Evolutionary conservation across 2,888 invertebrate genomes (phyloP), one percentile per base, ranked within the genome.

Genomic region (Cecidostiba fungosa): DNA sequence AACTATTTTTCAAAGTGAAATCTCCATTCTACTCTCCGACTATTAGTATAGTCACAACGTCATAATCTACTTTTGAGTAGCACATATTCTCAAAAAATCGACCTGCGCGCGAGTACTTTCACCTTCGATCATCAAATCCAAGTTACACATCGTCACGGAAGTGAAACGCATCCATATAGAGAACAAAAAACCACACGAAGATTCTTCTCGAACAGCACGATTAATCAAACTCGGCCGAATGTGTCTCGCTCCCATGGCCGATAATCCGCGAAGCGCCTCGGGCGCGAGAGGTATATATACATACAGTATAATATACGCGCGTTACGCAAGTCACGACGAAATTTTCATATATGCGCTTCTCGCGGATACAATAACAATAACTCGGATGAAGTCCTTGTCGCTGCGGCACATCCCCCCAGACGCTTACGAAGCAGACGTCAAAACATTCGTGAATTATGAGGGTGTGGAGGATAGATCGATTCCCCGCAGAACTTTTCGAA

Each of bases 381-480:
- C 59, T 14, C 59, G 39, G 66, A 76, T 50, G 47, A 78, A 84
- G 77, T 69, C 36, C 43, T 69, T n/a, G 81, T 19, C 62, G 59
- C 84, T 36, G 29, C 54, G n/a, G n/a, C 54, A n/a, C n/a, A 43
- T 36, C 79, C 79, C 76, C 74, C 26, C 89, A 89, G 88, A 90
- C 89, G 90, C 90, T 90, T 90, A 90, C 90, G 89, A 89, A 89
- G 90, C 90, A 90, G 87, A 92, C 90, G 92, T 92, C 91, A 92
- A 91, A 92, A 92, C 91, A 92, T 90, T 90, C 80, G 90, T 93
- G 92, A 92, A 92, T 92, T 92, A 92, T 92, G 91, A 90, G 90
- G 88, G 81, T 87, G 89, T 88, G 90, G 87, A 90, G 88, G 89
- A 88, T 89, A 91, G 91, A 92, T 92, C 91, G 91, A 91, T 92